phyloP scores from a whole-genome alignment of 92 coral and sea anemone species.

The Palythoa heliodiscus region DNA sequence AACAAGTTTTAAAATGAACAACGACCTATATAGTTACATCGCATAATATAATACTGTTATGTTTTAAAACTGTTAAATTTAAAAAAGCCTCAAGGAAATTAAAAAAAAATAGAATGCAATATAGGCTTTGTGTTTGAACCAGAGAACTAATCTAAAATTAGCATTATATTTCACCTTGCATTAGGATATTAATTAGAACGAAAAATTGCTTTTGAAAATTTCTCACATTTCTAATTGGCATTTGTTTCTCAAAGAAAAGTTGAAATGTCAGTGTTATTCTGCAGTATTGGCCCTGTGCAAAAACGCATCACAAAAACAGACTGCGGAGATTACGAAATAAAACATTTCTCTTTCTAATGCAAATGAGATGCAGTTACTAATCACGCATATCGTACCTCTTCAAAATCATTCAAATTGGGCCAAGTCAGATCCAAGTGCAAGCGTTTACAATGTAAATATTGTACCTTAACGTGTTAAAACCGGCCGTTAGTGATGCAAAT shows the following conservation, averaged over 20 bases:
- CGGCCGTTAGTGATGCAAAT: constrained; percentile 24
- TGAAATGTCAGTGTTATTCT: background rate
- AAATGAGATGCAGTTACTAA: constrained; percentile 8
- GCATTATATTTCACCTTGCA: background rate
- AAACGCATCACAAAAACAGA: background rate
- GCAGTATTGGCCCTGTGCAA: background rate
- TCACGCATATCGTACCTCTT: background rate
- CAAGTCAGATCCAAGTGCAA: constrained; percentile 2
- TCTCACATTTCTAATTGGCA: background rate
- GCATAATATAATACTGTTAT: background rate
- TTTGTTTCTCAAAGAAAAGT: background rate
- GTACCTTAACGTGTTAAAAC: constrained; percentile 35
- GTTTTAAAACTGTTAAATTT: background rate
- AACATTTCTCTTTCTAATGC: constrained; percentile 15
- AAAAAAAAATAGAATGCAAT: background rate
- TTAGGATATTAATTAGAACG: background rate
- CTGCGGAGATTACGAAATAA: background rate
- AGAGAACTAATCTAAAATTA: too few relatives aligned
- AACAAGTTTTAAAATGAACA: background rate
- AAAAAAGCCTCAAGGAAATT: background rate
- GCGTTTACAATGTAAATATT: constrained; percentile 30
- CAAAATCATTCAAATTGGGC: background rate
- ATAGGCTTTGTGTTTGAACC: background rate
- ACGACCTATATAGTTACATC: background rate
- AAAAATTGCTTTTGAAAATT: background rate